These are phyloP conservation scores for Pseudopipra pipra DNA, from an alignment of 2,113 vertebrate genomes.

Conservation along the genomic window DNA sequence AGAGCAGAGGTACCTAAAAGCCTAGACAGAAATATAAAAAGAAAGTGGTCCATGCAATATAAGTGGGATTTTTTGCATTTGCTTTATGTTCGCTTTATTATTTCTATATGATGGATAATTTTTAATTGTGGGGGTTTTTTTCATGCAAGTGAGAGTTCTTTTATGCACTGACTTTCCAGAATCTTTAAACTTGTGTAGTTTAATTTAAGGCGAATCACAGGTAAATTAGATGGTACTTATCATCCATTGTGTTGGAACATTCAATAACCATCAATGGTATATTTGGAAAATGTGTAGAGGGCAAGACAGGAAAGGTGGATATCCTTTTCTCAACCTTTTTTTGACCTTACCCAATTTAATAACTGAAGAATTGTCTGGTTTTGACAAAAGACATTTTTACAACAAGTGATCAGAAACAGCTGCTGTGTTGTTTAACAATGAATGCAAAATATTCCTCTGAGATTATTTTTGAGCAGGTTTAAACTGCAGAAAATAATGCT, in stretches of 20 bases:
- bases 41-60: not conserved
- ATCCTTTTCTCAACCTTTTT: conserved; percentile 40
- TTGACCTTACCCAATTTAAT: conserved; percentile 1
- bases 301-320: conserved; percentile 46
- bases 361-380: not conserved
- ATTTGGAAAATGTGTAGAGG: conserved; percentile 18
- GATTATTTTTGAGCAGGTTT: not conserved
- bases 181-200: not conserved
- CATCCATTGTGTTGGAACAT: not conserved
- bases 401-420: not conserved
- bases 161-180: not conserved
- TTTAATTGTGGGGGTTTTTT: not conserved
- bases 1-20: not conserved
- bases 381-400: conserved; percentile 20
- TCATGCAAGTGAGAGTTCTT: not conserved
- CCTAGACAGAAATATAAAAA: not conserved
- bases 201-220: not conserved
- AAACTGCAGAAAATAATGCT: not conserved
- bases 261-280: not conserved
- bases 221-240: not conserved
- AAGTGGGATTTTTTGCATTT: not conserved
- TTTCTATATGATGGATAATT: not conserved
- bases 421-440: not conserved
- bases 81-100: not conserved
- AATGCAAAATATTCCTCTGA: not conserved